Evolutionary conservation across 2,113 vertebrate genomes (phyloP), one percentile per base, ranked within the genome.

Genomic region (Grantiella picta): DNA sequence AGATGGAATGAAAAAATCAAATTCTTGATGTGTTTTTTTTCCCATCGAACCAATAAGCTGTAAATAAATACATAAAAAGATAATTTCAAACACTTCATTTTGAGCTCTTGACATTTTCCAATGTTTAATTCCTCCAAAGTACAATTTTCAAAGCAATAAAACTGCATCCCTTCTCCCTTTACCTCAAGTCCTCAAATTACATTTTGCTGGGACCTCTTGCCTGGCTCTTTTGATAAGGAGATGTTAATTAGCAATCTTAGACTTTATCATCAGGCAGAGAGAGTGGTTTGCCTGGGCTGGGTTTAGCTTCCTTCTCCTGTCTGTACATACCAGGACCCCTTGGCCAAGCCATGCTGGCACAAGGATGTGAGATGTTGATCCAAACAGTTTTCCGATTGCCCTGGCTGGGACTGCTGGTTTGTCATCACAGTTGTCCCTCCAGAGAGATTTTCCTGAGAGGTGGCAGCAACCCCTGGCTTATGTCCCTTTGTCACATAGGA

Each of bases 41-140:
- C 1, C 18, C 47, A 78, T 77, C 11, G 59, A 92, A 78, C 79
- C 38, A 83, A 56, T 56, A 56, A 94, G 28, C 64, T 70, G 54
- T 83, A 95, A 90, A 92, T 86, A 96, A 93, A 90, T 47, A 92
- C 38, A 73, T 90, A 59, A 90, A 92, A 87, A 50, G 42, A 80
- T 82, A 77, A 73, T 95, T 94, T 93, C 52, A 81, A 60, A 64
- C 35, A 56, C 44, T 93, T 96, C 27, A 70, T 90, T 90, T 88
- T 83, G 54, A 94, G 50, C 29, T 89, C 68, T 56, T 87, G 75
- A 72, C 47, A 70, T 90, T 94, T 95, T 21, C 25, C 31, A 86
- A 5, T 28, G 24, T 93, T 85, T 66, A 87, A 65, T 61, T 92
- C 75, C 44, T 85, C 49, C 36, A n/a, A 92, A 83, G 20, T 52